These are phyloP conservation scores for Drosophila miranda DNA, from an alignment of 1,140 invertebrate species.

Conservation along the genomic window DNA sequence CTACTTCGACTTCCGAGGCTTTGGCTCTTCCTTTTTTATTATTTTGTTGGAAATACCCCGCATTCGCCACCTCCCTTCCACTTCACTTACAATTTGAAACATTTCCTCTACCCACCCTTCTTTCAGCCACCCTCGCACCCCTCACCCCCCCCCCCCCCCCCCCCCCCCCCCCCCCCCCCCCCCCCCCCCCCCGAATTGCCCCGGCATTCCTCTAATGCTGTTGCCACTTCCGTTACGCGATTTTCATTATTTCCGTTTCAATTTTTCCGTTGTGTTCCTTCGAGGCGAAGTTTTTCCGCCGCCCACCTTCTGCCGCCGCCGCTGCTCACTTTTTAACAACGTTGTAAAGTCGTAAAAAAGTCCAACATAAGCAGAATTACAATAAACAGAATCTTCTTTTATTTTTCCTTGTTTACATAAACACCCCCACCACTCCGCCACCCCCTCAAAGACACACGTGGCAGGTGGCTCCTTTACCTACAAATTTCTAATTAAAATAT, in stretches of 20 bases:
- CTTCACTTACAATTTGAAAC: constrained; percentile 50
- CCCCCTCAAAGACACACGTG: constrained; percentile 26
- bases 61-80: constrained; percentile 13
- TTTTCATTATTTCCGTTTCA: constrained; percentile 81
- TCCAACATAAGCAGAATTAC: constrained; percentile 52
- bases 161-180: too few relatives aligned
- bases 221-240: constrained; percentile 80
- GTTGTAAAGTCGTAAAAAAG: constrained; percentile 76
- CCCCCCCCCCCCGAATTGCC: not conserved
- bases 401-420: constrained; percentile 55
- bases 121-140: too few relatives aligned
- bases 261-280: constrained; percentile 75
- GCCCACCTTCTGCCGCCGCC: constrained; percentile 17
- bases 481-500: constrained; percentile 80
- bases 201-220: constrained; percentile 55
- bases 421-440: constrained; percentile 10
- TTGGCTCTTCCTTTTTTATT: too few relatives aligned
- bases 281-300: constrained; percentile 34
- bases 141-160: not conserved
- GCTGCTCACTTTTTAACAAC: constrained; percentile 68
- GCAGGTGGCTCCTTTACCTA: constrained; percentile 56
- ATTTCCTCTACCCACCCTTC: constrained; percentile 12
- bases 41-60: too few relatives aligned
- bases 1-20: not conserved
- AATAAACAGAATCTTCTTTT: constrained; percentile 35